phyloP scores from a whole-genome alignment of 2,797 vertebrate species.

The Halcyon badia region DNA sequence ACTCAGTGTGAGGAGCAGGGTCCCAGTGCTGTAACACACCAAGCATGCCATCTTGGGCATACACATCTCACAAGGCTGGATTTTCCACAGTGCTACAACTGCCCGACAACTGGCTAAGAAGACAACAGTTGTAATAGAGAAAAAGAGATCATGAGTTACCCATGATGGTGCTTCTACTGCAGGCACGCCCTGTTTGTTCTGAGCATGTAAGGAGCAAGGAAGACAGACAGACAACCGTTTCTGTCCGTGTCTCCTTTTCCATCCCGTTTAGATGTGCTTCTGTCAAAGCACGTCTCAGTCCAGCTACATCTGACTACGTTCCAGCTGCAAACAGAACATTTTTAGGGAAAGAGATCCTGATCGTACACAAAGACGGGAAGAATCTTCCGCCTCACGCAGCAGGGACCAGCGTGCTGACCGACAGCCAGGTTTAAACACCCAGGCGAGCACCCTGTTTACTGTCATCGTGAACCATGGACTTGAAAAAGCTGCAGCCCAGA shows the following conservation, averaged over 20 bases:
- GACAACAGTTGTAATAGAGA: neutral
- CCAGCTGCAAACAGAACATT: neutral
- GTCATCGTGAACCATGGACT: neutral
- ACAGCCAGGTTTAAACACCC: neutral
- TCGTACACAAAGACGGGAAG: neutral
- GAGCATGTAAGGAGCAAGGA: neutral
- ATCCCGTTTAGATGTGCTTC: neutral
- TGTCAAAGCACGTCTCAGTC: neutral
- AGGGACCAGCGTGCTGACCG: neutral
- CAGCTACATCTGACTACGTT: neutral
- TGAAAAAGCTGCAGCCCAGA: slow-evolving; percentile 19
- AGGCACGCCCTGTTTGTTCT: neutral
- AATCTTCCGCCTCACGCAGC: neutral
- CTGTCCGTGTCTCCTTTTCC: neutral
- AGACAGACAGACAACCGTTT: neutral
- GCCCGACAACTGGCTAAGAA: neutral
- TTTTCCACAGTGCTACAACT: neutral
- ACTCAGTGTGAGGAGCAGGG: fast-evolving
- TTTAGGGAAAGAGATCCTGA: neutral
- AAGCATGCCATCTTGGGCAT: fast-evolving
- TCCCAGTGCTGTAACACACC: fast-evolving
- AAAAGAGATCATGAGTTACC: neutral
- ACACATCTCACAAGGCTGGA: fast-evolving
- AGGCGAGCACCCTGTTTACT: neutral
- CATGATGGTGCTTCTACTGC: fast-evolving